phyloP scores from a whole-genome alignment of 2,113 vertebrate species.

The Zapornia atra region DNA sequence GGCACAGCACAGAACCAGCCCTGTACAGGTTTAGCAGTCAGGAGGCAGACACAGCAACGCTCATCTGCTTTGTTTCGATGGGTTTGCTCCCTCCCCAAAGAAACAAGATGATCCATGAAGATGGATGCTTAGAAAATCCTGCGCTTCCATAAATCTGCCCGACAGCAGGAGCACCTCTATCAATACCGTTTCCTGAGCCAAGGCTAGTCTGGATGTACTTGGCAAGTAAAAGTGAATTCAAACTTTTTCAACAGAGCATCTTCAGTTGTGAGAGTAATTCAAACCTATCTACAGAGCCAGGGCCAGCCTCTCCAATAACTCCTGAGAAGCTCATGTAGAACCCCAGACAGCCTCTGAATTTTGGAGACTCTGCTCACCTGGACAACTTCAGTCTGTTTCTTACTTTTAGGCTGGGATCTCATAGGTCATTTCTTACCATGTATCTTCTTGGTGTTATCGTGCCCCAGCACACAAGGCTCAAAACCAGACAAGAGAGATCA shows the following conservation, averaged over 20 bases:
- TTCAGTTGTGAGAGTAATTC: not conserved
- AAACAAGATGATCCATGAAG: not conserved
- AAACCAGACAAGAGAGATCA: not conserved
- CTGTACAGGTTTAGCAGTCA: rapidly evolving
- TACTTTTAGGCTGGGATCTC: not conserved
- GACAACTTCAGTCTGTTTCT: not conserved
- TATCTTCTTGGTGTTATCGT: not conserved
- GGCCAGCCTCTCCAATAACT: not conserved
- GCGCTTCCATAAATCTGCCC: not conserved
- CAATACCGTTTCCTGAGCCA: not conserved
- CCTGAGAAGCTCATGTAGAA: not conserved
- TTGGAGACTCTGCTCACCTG: not conserved
- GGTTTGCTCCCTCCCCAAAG: not conserved
- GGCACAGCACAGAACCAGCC: not conserved
- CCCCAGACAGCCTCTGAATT: not conserved
- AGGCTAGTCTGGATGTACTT: not conserved
- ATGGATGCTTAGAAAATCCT: not conserved
- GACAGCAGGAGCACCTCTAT: not conserved
- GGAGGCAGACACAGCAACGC: not conserved
- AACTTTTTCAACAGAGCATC: not conserved
- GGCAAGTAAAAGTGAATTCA: not conserved
- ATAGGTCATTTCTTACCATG: not conserved
- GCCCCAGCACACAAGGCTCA: not conserved
- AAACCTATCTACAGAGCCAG: not conserved
- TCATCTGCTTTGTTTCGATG: not conserved